A percentile compares a stretch with the other conserved stretches of the same genome.
Evolutionary conservation across 1,140 invertebrate genomes (phyloP).

Genomic region (Drosophila micromelanica): DNA sequence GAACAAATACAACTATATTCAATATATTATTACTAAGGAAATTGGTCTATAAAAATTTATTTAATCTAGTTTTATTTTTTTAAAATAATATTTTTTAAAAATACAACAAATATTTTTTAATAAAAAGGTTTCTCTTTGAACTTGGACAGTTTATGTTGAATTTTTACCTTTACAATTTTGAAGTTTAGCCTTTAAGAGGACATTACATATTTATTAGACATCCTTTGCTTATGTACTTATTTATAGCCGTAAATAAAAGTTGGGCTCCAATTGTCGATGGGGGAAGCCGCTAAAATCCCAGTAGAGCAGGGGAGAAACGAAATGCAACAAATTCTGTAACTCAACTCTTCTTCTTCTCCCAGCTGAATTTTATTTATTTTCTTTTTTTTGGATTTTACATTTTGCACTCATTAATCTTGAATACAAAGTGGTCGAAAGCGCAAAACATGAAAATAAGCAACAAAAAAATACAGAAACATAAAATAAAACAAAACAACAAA

Average conservation of each 20-base stretch:
- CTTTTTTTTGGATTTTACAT: slow-evolving; percentile 7
- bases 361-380: neutral
- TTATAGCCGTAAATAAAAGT: slow-evolving; percentile 36
- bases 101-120: no score
- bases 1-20: no score
- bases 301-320: neutral
- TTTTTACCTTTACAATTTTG: no score
- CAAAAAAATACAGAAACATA: slow-evolving; percentile 13
- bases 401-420: slow-evolving; percentile 45
- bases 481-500: slow-evolving; percentile 1
- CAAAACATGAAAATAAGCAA: slow-evolving; percentile 14
- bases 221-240: slow-evolving; percentile 6
- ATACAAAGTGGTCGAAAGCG: slow-evolving; percentile 45
- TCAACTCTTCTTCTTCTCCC: slow-evolving; percentile 3
- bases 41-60: no score
- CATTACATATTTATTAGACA: slow-evolving; percentile 5
- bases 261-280: slow-evolving; percentile 20
- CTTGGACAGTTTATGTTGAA: no score
- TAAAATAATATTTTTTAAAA: no score
- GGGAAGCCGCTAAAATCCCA: slow-evolving; percentile 6
- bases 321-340: slow-evolving; percentile 5
- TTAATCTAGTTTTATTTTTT: no score
- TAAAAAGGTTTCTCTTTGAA: no score
- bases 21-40: no score
- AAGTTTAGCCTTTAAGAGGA: neutral